These are phyloP conservation scores for Piezodorus guildinii DNA, from an alignment of 1,140 invertebrate genomes.

Conservation along the genomic window DNA sequence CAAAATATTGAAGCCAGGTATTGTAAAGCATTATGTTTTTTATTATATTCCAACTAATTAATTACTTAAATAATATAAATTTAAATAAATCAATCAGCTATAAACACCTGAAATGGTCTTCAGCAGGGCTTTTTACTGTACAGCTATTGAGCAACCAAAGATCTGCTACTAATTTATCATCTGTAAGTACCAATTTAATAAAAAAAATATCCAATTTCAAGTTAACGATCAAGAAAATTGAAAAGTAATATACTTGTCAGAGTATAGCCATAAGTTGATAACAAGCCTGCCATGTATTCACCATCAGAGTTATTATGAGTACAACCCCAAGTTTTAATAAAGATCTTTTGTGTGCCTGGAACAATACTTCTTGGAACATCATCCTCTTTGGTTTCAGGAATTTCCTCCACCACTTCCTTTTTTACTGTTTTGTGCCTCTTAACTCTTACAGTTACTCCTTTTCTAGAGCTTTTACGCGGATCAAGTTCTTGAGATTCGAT, in stretches of 20 bases:
- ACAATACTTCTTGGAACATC: slow-evolving; percentile 48
- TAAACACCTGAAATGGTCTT: slow-evolving; percentile 77
- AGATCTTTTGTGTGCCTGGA: slow-evolving; percentile 83
- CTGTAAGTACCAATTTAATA: slow-evolving; percentile 31
- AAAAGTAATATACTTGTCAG: slow-evolving; percentile 44
- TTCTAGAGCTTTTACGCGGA: slow-evolving; percentile 59
- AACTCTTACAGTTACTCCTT: slow-evolving; percentile 49
- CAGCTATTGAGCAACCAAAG: slow-evolving; percentile 95
- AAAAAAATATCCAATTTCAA: background rate
- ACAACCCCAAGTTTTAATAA: slow-evolving; percentile 95
- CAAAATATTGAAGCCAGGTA: too few relatives aligned
- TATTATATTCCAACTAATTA: too few relatives aligned
- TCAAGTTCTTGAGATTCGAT: slow-evolving; percentile 64
- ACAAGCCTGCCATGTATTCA: slow-evolving; percentile 94
- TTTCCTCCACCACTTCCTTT: slow-evolving; percentile 23
- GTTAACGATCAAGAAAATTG: too few relatives aligned
- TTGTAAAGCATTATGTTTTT: too few relatives aligned
- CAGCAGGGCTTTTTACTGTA: slow-evolving; percentile 93
- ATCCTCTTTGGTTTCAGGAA: slow-evolving; percentile 30
- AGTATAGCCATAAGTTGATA: slow-evolving; percentile 76
- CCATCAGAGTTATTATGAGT: slow-evolving; percentile 92
- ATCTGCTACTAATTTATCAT: slow-evolving; percentile 72
- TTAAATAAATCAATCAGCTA: background rate
- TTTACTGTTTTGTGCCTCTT: slow-evolving; percentile 36
- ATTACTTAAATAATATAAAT: background rate